phyloP scores from a whole-genome alignment of 1,140 invertebrate genomes.

The Hydropsyche tenuis region DNA sequence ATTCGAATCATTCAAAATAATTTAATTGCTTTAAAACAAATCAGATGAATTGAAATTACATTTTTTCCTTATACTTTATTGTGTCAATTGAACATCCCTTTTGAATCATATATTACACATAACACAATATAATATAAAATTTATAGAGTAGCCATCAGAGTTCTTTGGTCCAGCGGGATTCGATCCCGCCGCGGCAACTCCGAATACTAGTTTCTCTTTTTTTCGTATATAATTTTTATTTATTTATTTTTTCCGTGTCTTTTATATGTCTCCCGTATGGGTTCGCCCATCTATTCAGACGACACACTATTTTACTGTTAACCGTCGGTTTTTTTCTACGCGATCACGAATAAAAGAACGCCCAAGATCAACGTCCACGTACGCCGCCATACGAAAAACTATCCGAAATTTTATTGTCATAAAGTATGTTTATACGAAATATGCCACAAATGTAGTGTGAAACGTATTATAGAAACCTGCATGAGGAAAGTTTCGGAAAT shows the following conservation, averaged over 20 bases:
- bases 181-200: conserved; percentile 19
- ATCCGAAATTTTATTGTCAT: too few species aligned
- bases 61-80: too few species aligned
- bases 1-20: too few species aligned
- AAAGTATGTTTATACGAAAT: too few species aligned
- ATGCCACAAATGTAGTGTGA: too few species aligned
- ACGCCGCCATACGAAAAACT: neutral
- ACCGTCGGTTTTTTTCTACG: conserved; percentile 39
- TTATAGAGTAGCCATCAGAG: neutral
- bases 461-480: too few species aligned
- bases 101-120: too few species aligned
- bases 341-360: conserved; percentile 16
- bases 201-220: conserved; percentile 34
- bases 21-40: too few species aligned
- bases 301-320: conserved; percentile 44
- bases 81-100: too few species aligned
- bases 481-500: too few species aligned
- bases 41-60: too few species aligned
- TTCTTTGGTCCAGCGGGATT: conserved; percentile 34
- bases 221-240: conserved; percentile 16
- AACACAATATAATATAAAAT: too few species aligned
- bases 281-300: conserved; percentile 29
- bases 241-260: neutral
- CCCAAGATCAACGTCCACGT: conserved; percentile 19
- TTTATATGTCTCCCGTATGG: neutral